These are phyloP conservation scores for Bombus difficillimus DNA, from an alignment of 1,140 invertebrate genomes.

Conservation along the genomic window DNA sequence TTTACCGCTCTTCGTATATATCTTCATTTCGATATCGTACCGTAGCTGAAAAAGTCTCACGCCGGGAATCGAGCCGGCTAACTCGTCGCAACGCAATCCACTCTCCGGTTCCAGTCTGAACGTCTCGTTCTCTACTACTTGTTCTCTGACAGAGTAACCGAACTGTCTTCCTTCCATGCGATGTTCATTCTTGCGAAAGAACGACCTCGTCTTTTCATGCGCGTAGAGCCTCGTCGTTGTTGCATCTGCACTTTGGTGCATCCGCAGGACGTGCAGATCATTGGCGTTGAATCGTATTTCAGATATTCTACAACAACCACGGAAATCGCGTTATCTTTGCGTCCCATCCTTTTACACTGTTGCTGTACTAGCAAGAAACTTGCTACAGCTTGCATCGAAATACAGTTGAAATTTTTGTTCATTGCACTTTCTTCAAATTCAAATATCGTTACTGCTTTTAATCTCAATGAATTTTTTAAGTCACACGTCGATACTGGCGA, in stretches of 20 bases:
- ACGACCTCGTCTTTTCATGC: not conserved
- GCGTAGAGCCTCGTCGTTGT: not conserved
- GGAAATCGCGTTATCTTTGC: not conserved
- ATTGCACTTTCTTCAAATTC: too few species aligned
- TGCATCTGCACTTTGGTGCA: not conserved
- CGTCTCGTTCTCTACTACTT: constrained; percentile 53
- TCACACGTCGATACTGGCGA: too few species aligned
- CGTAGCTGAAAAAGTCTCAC: constrained; percentile 78
- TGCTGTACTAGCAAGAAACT: not conserved
- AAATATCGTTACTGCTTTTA: too few species aligned
- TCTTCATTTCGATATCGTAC: constrained; percentile 58
- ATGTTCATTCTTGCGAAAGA: constrained; percentile 61
- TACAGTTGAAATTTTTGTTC: too few species aligned
- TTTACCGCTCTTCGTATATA: not conserved
- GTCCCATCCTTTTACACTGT: not conserved
- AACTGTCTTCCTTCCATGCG: constrained; percentile 48
- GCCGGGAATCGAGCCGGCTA: constrained; percentile 77
- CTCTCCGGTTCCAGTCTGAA: constrained; percentile 59
- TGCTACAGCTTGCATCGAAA: too few species aligned
- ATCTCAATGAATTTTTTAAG: too few species aligned
- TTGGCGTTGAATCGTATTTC: not conserved
- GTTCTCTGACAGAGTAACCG: constrained; percentile 48
- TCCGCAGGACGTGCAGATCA: constrained; percentile 9
- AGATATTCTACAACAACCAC: too few species aligned
- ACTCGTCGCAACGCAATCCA: constrained; percentile 79